Percentiles rank a stretch among this genome's conserved stretches.
Evolutionary conservation across 2,888 invertebrate species (phyloP).

Genomic region (Athripsodes cinereus): DNA sequence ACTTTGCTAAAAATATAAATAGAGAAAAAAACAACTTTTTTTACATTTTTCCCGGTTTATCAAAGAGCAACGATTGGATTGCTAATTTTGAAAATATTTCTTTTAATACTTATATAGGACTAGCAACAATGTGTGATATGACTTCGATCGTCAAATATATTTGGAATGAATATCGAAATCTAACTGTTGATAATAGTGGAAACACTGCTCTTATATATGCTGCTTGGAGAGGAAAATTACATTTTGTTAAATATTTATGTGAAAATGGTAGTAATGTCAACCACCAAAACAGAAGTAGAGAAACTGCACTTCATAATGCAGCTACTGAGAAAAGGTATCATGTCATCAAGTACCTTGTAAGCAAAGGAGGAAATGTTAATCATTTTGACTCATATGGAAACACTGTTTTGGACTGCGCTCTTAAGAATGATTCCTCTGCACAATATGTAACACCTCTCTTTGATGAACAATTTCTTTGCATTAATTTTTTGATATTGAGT

Average conservation of each 20-base stretch:
- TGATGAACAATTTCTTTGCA: neutral
- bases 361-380: neutral
- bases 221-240: neutral
- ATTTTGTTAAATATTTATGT: neutral
- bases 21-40: neutral
- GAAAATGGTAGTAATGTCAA: neutral
- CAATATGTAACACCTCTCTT: neutral
- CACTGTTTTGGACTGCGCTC: neutral
- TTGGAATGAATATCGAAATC: neutral
- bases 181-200: neutral
- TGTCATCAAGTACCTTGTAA: neutral
- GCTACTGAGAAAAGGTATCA: neutral
- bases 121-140: neutral
- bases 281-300: neutral
- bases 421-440: too few species aligned
- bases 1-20: neutral
- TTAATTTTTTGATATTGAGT: neutral
- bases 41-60: too few species aligned
- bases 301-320: neutral
- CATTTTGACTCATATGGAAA: neutral
- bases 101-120: neutral
- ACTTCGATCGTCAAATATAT: neutral
- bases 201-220: neutral
- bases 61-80: neutral
- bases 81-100: neutral